phyloP scores from a whole-genome alignment of 2,113 vertebrate species.

The Amia ocellicauda region DNA sequence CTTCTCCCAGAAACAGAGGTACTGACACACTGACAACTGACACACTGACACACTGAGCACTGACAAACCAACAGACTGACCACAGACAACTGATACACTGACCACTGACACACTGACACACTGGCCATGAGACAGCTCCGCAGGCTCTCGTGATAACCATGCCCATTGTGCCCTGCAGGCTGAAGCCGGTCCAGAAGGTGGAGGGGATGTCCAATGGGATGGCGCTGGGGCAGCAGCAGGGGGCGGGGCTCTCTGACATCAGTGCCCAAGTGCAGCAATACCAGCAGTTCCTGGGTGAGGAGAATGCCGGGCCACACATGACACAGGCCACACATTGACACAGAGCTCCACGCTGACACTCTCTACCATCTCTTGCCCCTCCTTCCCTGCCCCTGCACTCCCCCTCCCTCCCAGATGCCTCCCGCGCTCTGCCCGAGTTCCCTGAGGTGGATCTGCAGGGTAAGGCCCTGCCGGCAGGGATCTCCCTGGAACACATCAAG shows the following conservation, averaged over 20 bases:
- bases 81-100: not conserved
- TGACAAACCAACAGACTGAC: not conserved
- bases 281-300: slow-evolving; percentile 88
- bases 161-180: slow-evolving; percentile 62
- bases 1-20: slow-evolving; percentile 88
- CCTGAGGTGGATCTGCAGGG: slow-evolving; percentile 74
- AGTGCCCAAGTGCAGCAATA: slow-evolving; percentile 88
- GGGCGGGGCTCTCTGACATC: slow-evolving; percentile 73
- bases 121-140: not conserved
- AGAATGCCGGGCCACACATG: not conserved
- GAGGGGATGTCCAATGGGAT: slow-evolving; percentile 82
- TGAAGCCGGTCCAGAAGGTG: slow-evolving; percentile 82
- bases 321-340: too few relatives aligned
- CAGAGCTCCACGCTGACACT: too few relatives aligned
- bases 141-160: too few relatives aligned
- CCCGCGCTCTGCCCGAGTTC: slow-evolving; percentile 76
- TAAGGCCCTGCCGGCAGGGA: slow-evolving; percentile 69
- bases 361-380: too few relatives aligned
- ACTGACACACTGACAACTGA: not conserved
- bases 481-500: slow-evolving; percentile 72
- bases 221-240: slow-evolving; percentile 68
- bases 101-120: not conserved
- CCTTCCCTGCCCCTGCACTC: not conserved
- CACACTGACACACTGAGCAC: not conserved
- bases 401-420: slow-evolving; percentile 63